These are phyloP conservation scores for Acanthosoma haemorrhoidale DNA, from an alignment of 2,888 invertebrate species.

Conservation along the genomic window DNA sequence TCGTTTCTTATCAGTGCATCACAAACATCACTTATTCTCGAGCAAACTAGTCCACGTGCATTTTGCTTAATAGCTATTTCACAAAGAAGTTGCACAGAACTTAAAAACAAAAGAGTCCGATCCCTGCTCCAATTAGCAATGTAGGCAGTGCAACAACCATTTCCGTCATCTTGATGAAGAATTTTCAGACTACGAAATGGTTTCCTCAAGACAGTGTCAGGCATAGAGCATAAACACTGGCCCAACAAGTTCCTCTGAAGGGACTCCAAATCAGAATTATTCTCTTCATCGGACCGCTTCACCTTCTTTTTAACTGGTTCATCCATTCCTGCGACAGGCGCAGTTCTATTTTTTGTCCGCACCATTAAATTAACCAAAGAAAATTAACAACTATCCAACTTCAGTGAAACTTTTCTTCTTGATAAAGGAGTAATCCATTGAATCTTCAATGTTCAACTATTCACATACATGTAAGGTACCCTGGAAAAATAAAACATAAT, in stretches of 20 bases:
- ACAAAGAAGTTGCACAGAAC: conserved; percentile 75
- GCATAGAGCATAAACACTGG: conserved; percentile 72
- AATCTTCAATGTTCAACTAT: not conserved
- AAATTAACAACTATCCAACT: conserved; percentile 18
- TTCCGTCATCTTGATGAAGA: conserved; percentile 44
- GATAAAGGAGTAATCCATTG: not conserved
- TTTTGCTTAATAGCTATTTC: conserved; percentile 82
- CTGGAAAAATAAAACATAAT: not conserved
- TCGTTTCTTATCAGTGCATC: conserved; percentile 73
- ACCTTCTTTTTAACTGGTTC: conserved; percentile 82
- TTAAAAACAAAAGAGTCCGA: conserved; percentile 69
- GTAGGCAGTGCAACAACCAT: conserved; percentile 50
- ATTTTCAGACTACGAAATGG: conserved; percentile 58
- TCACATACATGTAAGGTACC: not conserved
- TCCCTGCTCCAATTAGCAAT: conserved; percentile 59
- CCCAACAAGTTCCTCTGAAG: conserved; percentile 64
- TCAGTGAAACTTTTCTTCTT: not conserved
- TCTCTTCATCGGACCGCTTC: conserved; percentile 46
- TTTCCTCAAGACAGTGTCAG: conserved; percentile 63
- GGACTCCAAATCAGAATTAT: conserved; percentile 52
- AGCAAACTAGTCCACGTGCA: conserved; percentile 73
- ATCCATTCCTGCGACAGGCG: conserved; percentile 61
- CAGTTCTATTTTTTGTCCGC: conserved; percentile 47
- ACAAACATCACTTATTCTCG: conserved; percentile 71
- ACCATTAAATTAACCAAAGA: conserved; percentile 39